Conservation (phyloP, 2,113 vertebrate species). For the Zingel zingel region DNA sequence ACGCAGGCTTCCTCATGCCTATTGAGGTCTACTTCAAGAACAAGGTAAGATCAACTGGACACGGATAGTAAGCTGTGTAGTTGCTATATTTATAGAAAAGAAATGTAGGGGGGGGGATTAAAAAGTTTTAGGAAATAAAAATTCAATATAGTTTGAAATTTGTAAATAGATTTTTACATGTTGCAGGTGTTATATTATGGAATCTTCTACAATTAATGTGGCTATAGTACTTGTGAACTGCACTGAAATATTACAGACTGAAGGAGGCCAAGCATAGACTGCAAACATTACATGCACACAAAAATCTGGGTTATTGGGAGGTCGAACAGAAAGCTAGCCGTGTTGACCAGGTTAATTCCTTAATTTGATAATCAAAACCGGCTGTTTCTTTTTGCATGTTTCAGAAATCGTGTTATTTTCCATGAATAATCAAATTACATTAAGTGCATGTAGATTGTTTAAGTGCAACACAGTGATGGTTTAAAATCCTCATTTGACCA, state of each 20-base stretch:
- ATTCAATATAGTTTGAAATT: not conserved
- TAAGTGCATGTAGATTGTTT: not conserved
- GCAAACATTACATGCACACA: not conserved
- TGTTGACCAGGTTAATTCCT: conserved; percentile 22
- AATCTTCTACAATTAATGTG: not conserved
- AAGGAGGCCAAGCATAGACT: not conserved
- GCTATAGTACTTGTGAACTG: not conserved
- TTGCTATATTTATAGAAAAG: not conserved
- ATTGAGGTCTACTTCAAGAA: conserved; percentile 99
- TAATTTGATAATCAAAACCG: conserved; percentile 28
- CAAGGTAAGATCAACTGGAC: conserved; percentile 87
- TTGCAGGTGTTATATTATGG: not conserved
- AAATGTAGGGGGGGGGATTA: not conserved
- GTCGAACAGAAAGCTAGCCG: not conserved
- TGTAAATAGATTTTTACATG: not conserved
- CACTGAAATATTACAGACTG: not conserved
- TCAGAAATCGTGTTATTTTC: not conserved
- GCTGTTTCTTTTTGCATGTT: conserved; percentile 11
- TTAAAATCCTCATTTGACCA: not conserved
- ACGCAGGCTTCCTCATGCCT: conserved; percentile 98
- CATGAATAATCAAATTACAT: conserved; percentile 17
- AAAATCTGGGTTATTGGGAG: not conserved
- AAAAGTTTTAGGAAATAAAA: not conserved
- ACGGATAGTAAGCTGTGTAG: not conserved
- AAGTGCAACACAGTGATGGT: not conserved